phyloP scores from a whole-genome alignment of 2,797 vertebrate species.

The Alosa sapidissima region DNA sequence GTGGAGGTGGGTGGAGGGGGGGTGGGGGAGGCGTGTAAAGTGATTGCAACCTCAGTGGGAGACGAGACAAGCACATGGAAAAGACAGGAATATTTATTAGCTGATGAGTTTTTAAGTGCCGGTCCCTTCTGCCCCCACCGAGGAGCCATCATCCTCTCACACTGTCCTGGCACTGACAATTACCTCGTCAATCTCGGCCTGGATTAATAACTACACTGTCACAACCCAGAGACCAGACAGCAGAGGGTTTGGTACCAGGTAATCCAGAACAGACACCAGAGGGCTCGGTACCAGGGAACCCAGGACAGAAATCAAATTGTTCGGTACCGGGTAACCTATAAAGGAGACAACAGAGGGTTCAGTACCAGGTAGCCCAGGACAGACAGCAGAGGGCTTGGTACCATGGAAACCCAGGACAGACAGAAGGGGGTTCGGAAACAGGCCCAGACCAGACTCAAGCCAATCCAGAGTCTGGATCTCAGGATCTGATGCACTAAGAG shows the following conservation, averaged over 20 bases:
- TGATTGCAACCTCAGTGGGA: constrained; percentile 10
- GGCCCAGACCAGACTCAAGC: too few relatives aligned
- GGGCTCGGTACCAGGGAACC: too few relatives aligned
- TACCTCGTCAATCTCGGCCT: not conserved
- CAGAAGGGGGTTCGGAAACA: too few relatives aligned
- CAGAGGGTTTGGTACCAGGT: not conserved
- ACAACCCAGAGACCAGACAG: not conserved
- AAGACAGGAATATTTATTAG: constrained; percentile 22
- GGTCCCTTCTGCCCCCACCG: not conserved
- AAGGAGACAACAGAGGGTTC: too few relatives aligned
- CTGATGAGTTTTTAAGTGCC: constrained; percentile 43
- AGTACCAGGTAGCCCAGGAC: too few relatives aligned
- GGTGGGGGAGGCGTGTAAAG: not conserved
- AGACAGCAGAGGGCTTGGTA: too few relatives aligned
- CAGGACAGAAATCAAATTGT: too few relatives aligned
- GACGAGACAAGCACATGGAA: not conserved
- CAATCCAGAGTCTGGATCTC: too few relatives aligned
- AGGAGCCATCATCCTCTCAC: not conserved
- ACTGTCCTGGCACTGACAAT: not conserved
- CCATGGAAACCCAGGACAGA: too few relatives aligned
- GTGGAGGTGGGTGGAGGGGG: not conserved
- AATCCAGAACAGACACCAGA: too few relatives aligned
- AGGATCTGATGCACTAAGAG: too few relatives aligned
- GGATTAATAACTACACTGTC: not conserved
- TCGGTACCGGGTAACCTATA: too few relatives aligned